Percentiles rank a stretch among this genome's conserved stretches.
Evolutionary conservation across 2,113 vertebrate genomes (phyloP).

Genomic region (Tauraco erythrolophus): DNA sequence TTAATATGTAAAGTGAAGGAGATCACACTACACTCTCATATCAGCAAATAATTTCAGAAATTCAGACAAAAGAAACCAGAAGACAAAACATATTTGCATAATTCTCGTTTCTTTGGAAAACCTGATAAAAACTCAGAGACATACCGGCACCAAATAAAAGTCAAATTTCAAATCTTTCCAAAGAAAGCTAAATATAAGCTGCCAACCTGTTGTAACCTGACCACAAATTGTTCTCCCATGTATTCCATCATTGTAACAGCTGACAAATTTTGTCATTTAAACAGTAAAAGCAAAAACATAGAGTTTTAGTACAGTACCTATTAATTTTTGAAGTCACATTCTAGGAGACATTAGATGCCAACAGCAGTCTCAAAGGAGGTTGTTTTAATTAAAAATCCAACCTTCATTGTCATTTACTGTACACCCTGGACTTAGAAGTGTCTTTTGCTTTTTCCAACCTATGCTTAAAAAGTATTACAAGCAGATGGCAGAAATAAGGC

Average conservation of each 20-base stretch:
- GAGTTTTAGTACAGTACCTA: not conserved
- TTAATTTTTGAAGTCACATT: slow-evolving; percentile 8
- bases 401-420: not conserved
- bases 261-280: not conserved
- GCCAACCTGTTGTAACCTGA: not conserved
- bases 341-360: not conserved
- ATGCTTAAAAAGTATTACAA: not conserved
- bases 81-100: not conserved
- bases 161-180: not conserved
- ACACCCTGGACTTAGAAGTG: not conserved
- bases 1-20: not conserved
- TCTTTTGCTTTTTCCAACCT: not conserved
- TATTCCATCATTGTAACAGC: not conserved
- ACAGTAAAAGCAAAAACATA: not conserved
- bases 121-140: not conserved
- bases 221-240: not conserved
- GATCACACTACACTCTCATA: not conserved
- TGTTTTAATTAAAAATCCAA: slow-evolving; percentile 41
- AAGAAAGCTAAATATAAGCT: not conserved
- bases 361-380: not conserved
- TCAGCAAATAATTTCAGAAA: not conserved
- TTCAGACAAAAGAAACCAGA: not conserved
- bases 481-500: not conserved
- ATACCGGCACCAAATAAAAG: not conserved
- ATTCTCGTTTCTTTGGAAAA: not conserved